These are phyloP conservation scores for Cavia aperea DNA, from an alignment of 2,113 vertebrate species.

Conservation along the genomic window DNA sequence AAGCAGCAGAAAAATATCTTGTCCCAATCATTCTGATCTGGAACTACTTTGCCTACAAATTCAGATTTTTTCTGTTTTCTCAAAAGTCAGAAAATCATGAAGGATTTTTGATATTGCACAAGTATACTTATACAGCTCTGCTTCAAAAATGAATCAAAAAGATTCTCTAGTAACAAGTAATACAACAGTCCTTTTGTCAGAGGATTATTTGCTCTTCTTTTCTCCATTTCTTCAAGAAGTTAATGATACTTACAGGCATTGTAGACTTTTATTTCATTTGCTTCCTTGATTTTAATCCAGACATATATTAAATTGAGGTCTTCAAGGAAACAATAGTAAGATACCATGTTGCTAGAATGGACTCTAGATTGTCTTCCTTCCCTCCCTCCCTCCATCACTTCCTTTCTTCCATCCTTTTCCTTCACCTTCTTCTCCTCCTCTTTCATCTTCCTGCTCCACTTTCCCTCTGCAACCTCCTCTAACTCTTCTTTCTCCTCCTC, in stretches of 20 bases:
- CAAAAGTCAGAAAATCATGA: background rate
- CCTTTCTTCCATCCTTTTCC: background rate
- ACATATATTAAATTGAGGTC: background rate
- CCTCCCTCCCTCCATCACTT: too few relatives aligned
- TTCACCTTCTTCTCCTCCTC: rapidly evolving
- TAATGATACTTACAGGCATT: background rate
- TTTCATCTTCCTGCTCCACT: too few relatives aligned
- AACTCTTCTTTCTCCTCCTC: rapidly evolving
- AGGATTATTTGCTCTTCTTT: background rate
- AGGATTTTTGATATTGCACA: background rate
- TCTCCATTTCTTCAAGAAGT: background rate
- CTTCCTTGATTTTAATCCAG: background rate
- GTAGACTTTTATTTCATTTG: background rate
- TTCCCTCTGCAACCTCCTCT: rapidly evolving
- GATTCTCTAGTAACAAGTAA: background rate
- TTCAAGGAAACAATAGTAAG: background rate
- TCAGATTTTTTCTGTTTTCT: background rate
- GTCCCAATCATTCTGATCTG: background rate
- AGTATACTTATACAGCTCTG: background rate
- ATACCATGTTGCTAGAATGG: background rate
- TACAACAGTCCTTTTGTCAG: background rate
- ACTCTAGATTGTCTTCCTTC: background rate
- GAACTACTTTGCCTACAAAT: background rate
- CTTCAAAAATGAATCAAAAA: background rate
- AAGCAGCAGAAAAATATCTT: background rate